phyloP scores from a whole-genome alignment of 2,888 invertebrate genomes.

The Nomada flava region DNA sequence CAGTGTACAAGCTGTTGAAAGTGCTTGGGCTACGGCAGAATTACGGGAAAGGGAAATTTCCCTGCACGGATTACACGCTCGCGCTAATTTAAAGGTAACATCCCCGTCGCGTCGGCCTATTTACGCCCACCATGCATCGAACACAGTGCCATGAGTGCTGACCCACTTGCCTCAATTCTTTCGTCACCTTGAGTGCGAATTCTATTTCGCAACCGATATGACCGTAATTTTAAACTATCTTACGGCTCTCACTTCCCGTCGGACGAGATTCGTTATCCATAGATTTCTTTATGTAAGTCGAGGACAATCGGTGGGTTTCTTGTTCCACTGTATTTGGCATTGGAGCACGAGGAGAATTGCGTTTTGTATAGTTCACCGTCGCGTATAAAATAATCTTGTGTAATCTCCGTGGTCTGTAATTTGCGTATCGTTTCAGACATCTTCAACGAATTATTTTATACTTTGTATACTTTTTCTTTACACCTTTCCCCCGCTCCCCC shows the following conservation, averaged over 20 bases:
- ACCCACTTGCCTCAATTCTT: conserved; percentile 69
- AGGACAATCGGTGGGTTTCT: too few relatives aligned
- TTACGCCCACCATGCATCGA: conserved; percentile 62
- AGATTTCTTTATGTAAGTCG: neutral
- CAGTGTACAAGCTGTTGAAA: conserved; percentile 16
- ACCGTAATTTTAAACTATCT: conserved; percentile 33
- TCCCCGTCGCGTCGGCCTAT: conserved; percentile 37
- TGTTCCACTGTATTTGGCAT: too few relatives aligned
- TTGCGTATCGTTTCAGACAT: too few relatives aligned
- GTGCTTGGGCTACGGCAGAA: conserved; percentile 23
- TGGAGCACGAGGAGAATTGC: too few relatives aligned
- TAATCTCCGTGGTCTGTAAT: too few relatives aligned
- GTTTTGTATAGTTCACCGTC: too few relatives aligned
- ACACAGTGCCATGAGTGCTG: conserved; percentile 54
- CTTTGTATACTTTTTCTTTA: too few relatives aligned
- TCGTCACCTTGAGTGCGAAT: conserved; percentile 54
- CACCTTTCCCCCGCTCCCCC: too few relatives aligned
- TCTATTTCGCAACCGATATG: conserved; percentile 31
- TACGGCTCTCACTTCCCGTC: neutral
- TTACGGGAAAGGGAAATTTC: conserved; percentile 41
- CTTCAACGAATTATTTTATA: too few relatives aligned
- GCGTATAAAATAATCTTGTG: too few relatives aligned
- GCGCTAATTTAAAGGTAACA: conserved; percentile 58
- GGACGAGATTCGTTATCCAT: neutral
- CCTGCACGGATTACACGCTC: conserved; percentile 38